Evolutionary conservation across 2,888 invertebrate species (phyloP), one percentile per base, ranked within the genome.

Genomic region (Trichopria drosophilae): DNA sequence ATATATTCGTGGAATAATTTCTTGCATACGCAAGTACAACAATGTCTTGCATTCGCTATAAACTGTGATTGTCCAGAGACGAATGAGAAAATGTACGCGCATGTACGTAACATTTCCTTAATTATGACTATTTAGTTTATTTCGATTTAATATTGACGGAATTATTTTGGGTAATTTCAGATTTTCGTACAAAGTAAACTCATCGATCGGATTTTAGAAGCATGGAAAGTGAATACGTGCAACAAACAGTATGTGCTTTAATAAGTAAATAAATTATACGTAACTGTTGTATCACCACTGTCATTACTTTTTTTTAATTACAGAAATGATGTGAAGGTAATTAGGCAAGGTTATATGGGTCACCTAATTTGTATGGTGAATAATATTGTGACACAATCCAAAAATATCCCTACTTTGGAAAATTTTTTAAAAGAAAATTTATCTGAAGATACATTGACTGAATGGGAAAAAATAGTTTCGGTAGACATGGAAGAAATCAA

Each of bases 1-100:
- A 82, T 83, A 75, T 92, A 89, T 79, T 84, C 86, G 59, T 88
- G 93, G 88, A 96, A 97, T 81, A 96, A 94, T 81, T 95, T 97
- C 80, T 82, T 97, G 72, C 96, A 97, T 78, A 88, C 88, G 61
- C 90, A 93, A 79, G 88, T 93, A 62, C 86, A 87, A 75, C 84
- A 86, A 75, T 87, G 90, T 73, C 78, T 94, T 64, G 80, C 81
- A 54, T 81, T 85, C 77, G 87, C 90, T 67, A 83, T 92, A 66
- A 72, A 68, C 55, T 66, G 68, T 39, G 68, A 70, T 51, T 64
- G 66, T 60, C 65, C 67, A 37, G 71, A 71, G 53, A 62, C 59
- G 53, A 68, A 68, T 55, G 42, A 72, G 76, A 77, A 78, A 72
- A 77, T 82, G 76, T 80, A 79, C 77, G 77, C 74, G 69, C 79